phyloP scores from a whole-genome alignment of 2,113 vertebrate species.

The Gobio gobio region DNA sequence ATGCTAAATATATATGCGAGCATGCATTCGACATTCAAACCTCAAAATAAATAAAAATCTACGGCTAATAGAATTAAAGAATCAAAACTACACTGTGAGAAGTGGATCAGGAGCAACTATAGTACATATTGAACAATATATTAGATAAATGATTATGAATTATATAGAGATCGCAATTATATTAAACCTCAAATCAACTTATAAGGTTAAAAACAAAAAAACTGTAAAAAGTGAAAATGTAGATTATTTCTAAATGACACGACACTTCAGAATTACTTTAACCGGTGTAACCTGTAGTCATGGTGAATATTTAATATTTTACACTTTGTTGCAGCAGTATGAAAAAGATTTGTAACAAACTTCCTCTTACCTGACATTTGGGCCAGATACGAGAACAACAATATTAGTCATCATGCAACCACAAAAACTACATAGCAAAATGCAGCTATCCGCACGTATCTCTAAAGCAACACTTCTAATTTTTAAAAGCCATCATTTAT shows the following conservation, averaged over 20 bases:
- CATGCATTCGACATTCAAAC: no score
- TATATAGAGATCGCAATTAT: neutral
- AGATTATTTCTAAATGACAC: neutral
- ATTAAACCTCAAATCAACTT: neutral
- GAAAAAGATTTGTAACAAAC: neutral
- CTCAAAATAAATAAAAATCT: no score
- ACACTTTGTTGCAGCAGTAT: neutral
- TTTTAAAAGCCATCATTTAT: neutral
- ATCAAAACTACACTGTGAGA: no score
- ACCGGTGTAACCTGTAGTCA: neutral
- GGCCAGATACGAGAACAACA: conserved; percentile 59
- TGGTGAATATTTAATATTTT: neutral
- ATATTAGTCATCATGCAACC: conserved; percentile 63
- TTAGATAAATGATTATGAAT: neutral
- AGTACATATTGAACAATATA: no score
- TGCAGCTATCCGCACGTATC: neutral
- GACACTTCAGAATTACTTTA: neutral
- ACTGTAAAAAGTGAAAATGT: neutral
- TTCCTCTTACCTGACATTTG: conserved; percentile 61
- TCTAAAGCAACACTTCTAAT: neutral
- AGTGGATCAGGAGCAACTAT: no score
- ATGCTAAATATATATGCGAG: neutral
- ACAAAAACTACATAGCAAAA: neutral
- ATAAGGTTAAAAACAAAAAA: no score
- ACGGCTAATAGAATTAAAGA: no score